Conservation (phyloP, 2,113 vertebrate genomes). For the Phodopus roborovskii region DNA sequence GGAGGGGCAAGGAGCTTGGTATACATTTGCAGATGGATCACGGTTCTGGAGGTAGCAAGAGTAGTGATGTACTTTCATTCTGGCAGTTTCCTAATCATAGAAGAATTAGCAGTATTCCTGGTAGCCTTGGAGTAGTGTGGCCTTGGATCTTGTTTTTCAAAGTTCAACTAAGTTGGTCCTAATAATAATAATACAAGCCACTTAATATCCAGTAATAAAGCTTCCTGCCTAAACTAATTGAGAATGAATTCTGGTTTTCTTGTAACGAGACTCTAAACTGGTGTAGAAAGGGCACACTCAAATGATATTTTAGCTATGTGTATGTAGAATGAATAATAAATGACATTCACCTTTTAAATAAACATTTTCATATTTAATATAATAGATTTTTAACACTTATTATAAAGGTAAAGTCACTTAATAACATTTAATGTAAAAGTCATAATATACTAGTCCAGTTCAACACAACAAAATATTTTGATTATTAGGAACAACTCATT, state of each 20-base stretch:
- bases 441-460: constrained; percentile 58
- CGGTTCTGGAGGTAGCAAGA: constrained; percentile 11
- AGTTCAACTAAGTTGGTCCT: constrained; percentile 41
- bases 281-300: neutral
- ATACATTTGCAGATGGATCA: neutral
- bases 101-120: constrained; percentile 32
- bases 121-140: neutral
- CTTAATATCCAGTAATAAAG: constrained; percentile 39
- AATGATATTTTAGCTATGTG: constrained; percentile 27
- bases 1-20: neutral
- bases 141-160: constrained; percentile 61
- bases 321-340: constrained; percentile 58
- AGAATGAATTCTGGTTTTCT: constrained; percentile 47
- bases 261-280: constrained; percentile 23
- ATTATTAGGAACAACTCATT: constrained; percentile 63
- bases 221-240: constrained; percentile 58
- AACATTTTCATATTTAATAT: constrained; percentile 69
- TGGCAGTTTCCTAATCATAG: constrained; percentile 29
- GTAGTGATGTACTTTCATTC: constrained; percentile 27
- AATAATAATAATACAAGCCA: constrained; percentile 46
- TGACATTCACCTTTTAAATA: constrained; percentile 44
- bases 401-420: constrained; percentile 73
- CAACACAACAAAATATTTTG: constrained; percentile 68
- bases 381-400: constrained; percentile 66
- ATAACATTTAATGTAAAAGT: constrained; percentile 63